Evolutionary conservation across 23 tunicate genomes (phyloP), one percentile per base, ranked within the genome.

Genomic region (Ascidia mentula): DNA sequence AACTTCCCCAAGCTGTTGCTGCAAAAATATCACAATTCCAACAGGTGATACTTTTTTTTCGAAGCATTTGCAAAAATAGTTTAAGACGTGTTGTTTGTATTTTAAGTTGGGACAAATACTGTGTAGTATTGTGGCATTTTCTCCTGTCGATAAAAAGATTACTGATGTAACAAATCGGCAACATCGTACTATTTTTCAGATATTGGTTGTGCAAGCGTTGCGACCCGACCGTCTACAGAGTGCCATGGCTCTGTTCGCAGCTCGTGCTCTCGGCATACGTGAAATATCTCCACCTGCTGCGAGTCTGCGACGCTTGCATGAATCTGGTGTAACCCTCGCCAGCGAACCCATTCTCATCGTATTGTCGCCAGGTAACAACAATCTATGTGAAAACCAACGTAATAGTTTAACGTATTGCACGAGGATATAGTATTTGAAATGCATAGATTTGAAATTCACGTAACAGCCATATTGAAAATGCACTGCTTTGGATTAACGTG

Each of bases 191-290:
- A 42, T 15, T 42, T 42, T 53, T 53, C 65, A 53, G 93, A 79
- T 93, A 20, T 70, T 93, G 77, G 89, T 93, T 32, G 92, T 93
- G 0, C 98, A 93, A 80, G 88, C 98, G 7, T 65, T 93, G 77
- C 79, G 98, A 35, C 94, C 98, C 0, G 98, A 93, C 53, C 72
- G 98, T 20, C 84, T 93, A 0, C 93, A 93, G 82, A 93, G 98
- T 42, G 87, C 88, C n/a, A 84, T 93, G 91, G 40, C 80, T 9
- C 81, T 77, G 32, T 88, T 93, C 60, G 98, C 93, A 15, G 82
- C 92, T 7, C 46, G 86, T 38, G 74, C 87, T 17, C 79, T 92
- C 5, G 78, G 78, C 7, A 33, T 92, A 22, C 82, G 79, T 32
- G 89, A 92, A 69, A 83, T 92, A 5, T 82, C 88, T 42, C 87